These are phyloP conservation scores for Mellilla xanthometata DNA, from an alignment of 2,888 invertebrate species.

Conservation along the genomic window DNA sequence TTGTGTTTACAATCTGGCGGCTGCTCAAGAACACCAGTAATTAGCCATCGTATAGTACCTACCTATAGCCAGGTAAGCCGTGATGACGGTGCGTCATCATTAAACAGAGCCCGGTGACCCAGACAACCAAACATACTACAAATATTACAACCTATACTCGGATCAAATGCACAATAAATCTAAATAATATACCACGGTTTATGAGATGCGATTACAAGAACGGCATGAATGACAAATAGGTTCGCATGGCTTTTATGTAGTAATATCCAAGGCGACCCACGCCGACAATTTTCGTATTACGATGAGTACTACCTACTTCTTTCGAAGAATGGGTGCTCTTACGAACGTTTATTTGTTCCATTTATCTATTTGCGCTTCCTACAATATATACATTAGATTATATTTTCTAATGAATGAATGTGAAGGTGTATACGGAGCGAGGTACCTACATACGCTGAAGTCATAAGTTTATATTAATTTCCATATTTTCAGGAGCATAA, in stretches of 20 bases:
- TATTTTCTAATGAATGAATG: too few species aligned
- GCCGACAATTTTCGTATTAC: slow-evolving; percentile 42
- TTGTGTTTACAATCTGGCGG: slow-evolving; percentile 29
- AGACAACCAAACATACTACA: too few species aligned
- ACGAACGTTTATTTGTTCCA: slow-evolving; percentile 8
- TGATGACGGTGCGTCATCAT: slow-evolving; percentile 13
- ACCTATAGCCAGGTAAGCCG: too few species aligned
- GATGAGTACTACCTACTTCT: slow-evolving; percentile 13
- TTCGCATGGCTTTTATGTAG: slow-evolving; percentile 32
- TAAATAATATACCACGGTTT: slow-evolving; percentile 21
- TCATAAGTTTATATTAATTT: too few species aligned
- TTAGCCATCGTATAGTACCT: slow-evolving; percentile 25
- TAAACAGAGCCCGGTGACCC: slow-evolving; percentile 17
- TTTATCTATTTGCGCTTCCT: slow-evolving; percentile 15
- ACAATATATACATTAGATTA: too few species aligned
- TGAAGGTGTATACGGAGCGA: too few species aligned
- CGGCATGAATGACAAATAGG: slow-evolving; percentile 23
- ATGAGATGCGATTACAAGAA: slow-evolving; percentile 20
- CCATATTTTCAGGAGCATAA: too few species aligned
- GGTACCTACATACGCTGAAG: too few species aligned
- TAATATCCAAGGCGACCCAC: slow-evolving; percentile 40
- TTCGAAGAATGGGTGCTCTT: slow-evolving; percentile 20
- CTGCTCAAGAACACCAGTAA: slow-evolving; percentile 29
- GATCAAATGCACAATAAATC: slow-evolving; percentile 22
- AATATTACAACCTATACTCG: neutral